A percentile compares a stretch with the other conserved stretches of the same genome.
These are phyloP conservation scores for Mesochorus sp. DNA, from an alignment of 2,888 invertebrate species.

Conservation along the genomic window DNA sequence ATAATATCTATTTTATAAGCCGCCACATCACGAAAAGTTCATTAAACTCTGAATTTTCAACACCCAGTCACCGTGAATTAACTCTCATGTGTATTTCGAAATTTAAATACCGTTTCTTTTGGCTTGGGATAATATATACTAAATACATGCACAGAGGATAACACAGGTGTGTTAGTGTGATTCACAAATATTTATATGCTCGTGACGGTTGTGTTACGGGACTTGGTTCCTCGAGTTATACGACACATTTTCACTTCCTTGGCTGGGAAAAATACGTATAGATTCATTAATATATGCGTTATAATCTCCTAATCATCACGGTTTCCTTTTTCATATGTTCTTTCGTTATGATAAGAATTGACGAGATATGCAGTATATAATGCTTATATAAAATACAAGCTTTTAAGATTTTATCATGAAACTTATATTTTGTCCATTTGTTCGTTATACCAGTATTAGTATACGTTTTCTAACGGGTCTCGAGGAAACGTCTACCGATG, in stretches of 20 bases:
- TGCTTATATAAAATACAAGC: not conserved
- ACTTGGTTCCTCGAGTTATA: constrained; percentile 29
- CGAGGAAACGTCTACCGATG: not conserved
- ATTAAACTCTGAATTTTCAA: constrained; percentile 44
- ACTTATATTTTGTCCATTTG: not conserved
- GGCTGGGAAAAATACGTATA: not conserved
- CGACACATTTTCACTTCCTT: constrained; percentile 4
- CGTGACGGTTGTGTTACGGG: constrained; percentile 45
- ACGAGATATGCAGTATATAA: not conserved
- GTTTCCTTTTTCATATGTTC: constrained; percentile 27
- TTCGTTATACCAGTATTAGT: not conserved
- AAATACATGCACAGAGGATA: not conserved
- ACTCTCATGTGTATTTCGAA: constrained; percentile 47
- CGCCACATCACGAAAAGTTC: constrained; percentile 40
- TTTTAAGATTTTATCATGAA: constrained; percentile 10
- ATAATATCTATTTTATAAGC: constrained; percentile 20
- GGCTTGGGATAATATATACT: constrained; percentile 14
- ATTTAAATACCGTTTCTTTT: constrained; percentile 62
- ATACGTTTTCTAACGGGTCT: no score
- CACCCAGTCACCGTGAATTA: constrained; percentile 13
- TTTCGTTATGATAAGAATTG: not conserved
- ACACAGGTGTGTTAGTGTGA: not conserved
- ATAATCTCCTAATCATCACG: constrained; percentile 35
- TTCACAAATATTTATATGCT: constrained; percentile 41
- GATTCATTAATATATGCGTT: constrained; percentile 45